Base-by-base conservation (phyloP, 2,113 vertebrate species). In the Oncorhynchus nerka region DNA sequence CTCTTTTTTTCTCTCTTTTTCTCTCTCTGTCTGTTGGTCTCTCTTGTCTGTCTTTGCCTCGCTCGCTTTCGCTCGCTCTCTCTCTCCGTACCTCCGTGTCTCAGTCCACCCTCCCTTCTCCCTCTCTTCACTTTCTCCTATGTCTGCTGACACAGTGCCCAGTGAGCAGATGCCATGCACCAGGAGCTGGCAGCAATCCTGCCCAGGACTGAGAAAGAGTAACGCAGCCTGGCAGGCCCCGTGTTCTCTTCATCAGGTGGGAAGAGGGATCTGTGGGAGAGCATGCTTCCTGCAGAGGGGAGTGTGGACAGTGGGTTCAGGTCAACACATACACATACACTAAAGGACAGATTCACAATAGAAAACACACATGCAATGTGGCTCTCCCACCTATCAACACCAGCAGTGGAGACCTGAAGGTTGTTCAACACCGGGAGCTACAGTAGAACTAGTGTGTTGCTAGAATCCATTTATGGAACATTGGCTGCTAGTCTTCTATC, bases 131-230 rank as follows among this genome's bases (percentile, higher is more conserved):
- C 55, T 73, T 34, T 59, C 62, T 67, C 75, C 75, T 3, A 6
- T 75, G 73, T 85, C 65, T 82, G 73, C 82, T 84, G 75, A 81
- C 83, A 76, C 73, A 51, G 82, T 69, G 79, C 75, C 67, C 62
- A 75, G 79, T 64, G 34, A 70, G 65, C 19, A 72, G 79, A 84
- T 84, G 75, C 80, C 69, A 24, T 78, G 83, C 81, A 80, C 78
- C 75, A 73, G 80, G 82, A 67, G 11, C 74, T 81, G 77, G 75
- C 79, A 78, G 70, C 4, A 5, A 66, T 72, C 75, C 68, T 81
- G 80, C 69, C 49, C 64, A 11, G 20, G 34, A 45, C 45, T 45
- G n/a, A 49, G 22, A 32, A 12, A 48, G n/a, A n/a, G 65, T 5
- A 7, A 2, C 7, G 70, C 32, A 0, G 78, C 28, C 61, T 16